These are phyloP conservation scores for Cyrtodaria siliqua DNA, from an alignment of 2,888 invertebrate genomes.

Conservation along the genomic window DNA sequence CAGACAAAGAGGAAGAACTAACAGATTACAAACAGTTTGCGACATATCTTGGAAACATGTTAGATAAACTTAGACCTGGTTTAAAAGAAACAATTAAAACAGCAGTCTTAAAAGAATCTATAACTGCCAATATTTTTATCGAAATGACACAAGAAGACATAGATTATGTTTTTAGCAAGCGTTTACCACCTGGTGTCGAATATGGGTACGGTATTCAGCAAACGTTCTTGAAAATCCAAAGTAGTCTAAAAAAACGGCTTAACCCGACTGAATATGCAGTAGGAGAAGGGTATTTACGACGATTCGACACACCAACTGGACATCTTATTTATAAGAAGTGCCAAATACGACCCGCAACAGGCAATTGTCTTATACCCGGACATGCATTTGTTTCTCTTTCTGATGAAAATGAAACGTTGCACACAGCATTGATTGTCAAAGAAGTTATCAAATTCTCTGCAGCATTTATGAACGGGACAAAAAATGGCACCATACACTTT, in stretches of 20 bases:
- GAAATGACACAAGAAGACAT: constrained; percentile 12
- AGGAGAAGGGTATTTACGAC: neutral
- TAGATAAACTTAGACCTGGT: neutral
- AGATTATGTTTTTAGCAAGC: constrained; percentile 14
- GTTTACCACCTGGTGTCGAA: too few relatives aligned
- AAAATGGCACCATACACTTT: constrained; percentile 40
- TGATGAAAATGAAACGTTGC: neutral
- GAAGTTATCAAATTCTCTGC: constrained; percentile 15
- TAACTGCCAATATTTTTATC: constrained; percentile 23
- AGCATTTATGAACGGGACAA: constrained; percentile 30
- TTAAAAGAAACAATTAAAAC: constrained; percentile 7
- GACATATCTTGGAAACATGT: too few relatives aligned
- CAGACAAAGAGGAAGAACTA: too few relatives aligned
- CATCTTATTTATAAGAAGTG: neutral
- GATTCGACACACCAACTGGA: constrained; percentile 15
- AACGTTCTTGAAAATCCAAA: constrained; percentile 10
- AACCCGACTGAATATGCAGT: neutral
- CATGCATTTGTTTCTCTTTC: constrained; percentile 21
- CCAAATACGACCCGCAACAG: constrained; percentile 13
- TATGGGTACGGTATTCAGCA: constrained; percentile 20
- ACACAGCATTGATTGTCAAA: constrained; percentile 21
- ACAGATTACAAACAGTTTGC: too few relatives aligned
- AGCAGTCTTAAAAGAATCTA: constrained; percentile 6
- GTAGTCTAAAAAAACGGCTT: constrained; percentile 5
- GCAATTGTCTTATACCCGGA: constrained; percentile 21